phyloP scores from a whole-genome alignment of 92 coral and sea anemone species.

The Porites cylindrica region DNA sequence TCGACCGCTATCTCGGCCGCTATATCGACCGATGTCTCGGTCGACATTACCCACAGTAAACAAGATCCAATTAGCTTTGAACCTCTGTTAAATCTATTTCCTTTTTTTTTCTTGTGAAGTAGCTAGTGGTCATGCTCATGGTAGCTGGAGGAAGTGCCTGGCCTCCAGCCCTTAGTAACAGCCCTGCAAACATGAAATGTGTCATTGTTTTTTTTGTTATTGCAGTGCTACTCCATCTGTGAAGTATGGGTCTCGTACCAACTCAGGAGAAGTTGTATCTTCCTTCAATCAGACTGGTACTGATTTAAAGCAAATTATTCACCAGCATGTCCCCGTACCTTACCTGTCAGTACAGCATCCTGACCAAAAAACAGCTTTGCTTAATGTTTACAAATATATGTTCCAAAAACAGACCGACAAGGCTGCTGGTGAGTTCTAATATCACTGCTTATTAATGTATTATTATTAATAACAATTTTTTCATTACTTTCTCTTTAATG shows the following conservation, averaged over 20 bases:
- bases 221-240: constrained; percentile 92
- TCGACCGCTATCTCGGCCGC: too few relatives aligned
- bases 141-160: neutral
- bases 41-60: too few relatives aligned
- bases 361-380: constrained; percentile 66
- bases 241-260: constrained; percentile 86
- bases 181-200: neutral
- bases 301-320: constrained; percentile 32
- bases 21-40: too few relatives aligned
- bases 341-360: constrained; percentile 61
- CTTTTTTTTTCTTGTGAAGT: too few relatives aligned
- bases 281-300: constrained; percentile 73
- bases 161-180: neutral
- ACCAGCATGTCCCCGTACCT: constrained; percentile 53
- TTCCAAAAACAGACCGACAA: constrained; percentile 95
- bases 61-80: too few relatives aligned
- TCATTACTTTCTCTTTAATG: too few relatives aligned
- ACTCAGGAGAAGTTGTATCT: constrained; percentile 93
- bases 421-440: constrained; percentile 71
- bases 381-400: constrained; percentile 86
- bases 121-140: too few relatives aligned
- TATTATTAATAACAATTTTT: too few relatives aligned
- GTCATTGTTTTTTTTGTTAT: neutral
- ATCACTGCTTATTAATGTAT: too few relatives aligned
- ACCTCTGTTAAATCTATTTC: too few relatives aligned